Evolutionary conservation across 2,113 vertebrate species (phyloP).

Genomic region (Hyaena hyaena): DNA sequence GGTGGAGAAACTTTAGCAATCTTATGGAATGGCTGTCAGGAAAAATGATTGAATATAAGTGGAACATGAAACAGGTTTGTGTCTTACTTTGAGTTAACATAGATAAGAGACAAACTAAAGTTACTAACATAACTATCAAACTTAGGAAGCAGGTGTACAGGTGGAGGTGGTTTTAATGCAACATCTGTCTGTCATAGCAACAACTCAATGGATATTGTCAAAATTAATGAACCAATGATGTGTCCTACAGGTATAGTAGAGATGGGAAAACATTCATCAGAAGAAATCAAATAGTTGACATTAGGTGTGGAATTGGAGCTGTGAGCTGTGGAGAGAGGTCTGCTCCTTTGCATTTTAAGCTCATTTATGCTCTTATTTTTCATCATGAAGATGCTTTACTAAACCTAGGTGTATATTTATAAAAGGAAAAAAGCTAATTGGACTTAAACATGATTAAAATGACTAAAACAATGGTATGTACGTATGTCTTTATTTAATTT

Average conservation of each 20-base stretch:
- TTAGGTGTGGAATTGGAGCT: not conserved
- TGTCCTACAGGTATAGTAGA: not conserved
- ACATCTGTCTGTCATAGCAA: not conserved
- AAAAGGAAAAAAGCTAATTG: not conserved
- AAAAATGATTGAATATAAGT: not conserved
- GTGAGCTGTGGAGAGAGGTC: not conserved
- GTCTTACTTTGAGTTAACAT: not conserved
- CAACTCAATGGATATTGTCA: not conserved
- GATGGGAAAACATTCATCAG: not conserved
- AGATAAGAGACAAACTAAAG: not conserved
- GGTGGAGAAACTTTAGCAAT: not conserved
- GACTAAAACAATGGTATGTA: not conserved
- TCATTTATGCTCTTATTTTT: not conserved
- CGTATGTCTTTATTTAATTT: not conserved
- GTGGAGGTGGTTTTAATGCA: not conserved
- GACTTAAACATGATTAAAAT: slow-evolving; percentile 16
- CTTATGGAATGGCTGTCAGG: not conserved
- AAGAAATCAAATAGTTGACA: not conserved
- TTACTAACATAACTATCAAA: not conserved
- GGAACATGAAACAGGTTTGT: not conserved
- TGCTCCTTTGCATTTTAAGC: not conserved
- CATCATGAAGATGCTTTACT: not conserved
- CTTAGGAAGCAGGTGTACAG: not conserved
- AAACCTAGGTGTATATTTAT: not conserved
- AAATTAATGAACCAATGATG: not conserved